These are phyloP conservation scores for Subacronicta megacephala DNA, from an alignment of 2,888 invertebrate species.

Conservation along the genomic window DNA sequence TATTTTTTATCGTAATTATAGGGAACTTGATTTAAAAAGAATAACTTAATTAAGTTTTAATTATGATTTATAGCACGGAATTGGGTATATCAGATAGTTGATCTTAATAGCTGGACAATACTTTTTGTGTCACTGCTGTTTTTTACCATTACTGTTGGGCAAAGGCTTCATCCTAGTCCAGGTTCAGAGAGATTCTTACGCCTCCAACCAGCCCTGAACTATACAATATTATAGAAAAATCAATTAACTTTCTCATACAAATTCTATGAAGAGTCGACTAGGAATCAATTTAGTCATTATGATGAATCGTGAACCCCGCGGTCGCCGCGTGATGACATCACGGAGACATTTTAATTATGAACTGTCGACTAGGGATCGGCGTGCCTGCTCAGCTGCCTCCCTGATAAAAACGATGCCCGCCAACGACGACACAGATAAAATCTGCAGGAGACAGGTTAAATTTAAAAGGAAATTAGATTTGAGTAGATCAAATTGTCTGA, in stretches of 20 bases:
- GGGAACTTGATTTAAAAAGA: too few relatives aligned
- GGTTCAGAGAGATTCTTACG: too few relatives aligned
- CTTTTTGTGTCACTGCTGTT: not conserved
- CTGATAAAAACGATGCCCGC: constrained; percentile 79
- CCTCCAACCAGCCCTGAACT: too few relatives aligned
- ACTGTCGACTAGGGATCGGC: constrained; percentile 79
- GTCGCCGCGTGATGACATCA: constrained; percentile 77
- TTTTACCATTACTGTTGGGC: too few relatives aligned
- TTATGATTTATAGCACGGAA: constrained; percentile 5
- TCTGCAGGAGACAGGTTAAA: constrained; percentile 82
- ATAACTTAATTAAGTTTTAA: not conserved
- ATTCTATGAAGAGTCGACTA: constrained; percentile 73
- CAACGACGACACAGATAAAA: constrained; percentile 82
- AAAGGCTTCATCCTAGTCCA: too few relatives aligned
- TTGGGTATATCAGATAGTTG: not conserved
- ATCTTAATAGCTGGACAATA: not conserved
- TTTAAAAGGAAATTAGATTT: constrained; percentile 84
- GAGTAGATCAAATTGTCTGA: constrained; percentile 79
- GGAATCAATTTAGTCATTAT: constrained; percentile 85
- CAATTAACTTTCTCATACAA: constrained; percentile 67
- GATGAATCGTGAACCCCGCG: constrained; percentile 68
- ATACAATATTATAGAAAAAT: constrained; percentile 45
- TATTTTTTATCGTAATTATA: constrained; percentile 1
- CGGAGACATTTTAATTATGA: constrained; percentile 88
- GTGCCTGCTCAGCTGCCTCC: constrained; percentile 66